A percentile compares a stretch with the other conserved stretches of the same genome.
Evolutionary conservation across 2,888 invertebrate species (phyloP).

Genomic region (Drosophila paucipuncta): DNA sequence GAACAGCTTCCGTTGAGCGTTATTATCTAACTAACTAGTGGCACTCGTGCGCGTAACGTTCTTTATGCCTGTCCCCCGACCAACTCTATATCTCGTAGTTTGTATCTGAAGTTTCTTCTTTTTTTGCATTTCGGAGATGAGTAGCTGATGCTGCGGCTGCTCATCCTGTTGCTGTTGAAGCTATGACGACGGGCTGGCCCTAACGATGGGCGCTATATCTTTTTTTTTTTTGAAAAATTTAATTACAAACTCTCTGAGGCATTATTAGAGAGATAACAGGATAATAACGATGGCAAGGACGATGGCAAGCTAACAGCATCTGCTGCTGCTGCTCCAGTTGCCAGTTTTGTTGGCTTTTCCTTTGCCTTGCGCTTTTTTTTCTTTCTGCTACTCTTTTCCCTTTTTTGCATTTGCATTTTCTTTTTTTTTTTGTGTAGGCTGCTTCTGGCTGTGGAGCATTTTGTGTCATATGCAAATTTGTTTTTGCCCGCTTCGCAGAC

Average conservation of each 20-base stretch:
- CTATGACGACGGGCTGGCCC: slow-evolving; percentile 26
- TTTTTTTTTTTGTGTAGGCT: slow-evolving; percentile 45
- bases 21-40: slow-evolving; percentile 81
- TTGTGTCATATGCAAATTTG: slow-evolving; percentile 71
- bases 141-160: slow-evolving; percentile 33
- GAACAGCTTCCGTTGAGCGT: slow-evolving; percentile 78
- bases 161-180: slow-evolving; percentile 28
- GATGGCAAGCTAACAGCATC: slow-evolving; percentile 59
- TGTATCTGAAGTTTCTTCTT: slow-evolving; percentile 41
- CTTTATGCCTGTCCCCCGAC: slow-evolving; percentile 52
- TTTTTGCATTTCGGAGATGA: slow-evolving; percentile 41
- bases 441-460: slow-evolving; percentile 51
- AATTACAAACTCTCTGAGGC: slow-evolving; percentile 82
- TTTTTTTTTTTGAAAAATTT: slow-evolving; percentile 77
- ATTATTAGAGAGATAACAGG: slow-evolving; percentile 82
- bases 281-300: slow-evolving; percentile 81
- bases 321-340: slow-evolving; percentile 61
- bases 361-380: slow-evolving; percentile 34
- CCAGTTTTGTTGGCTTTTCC: slow-evolving; percentile 44
- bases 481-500: slow-evolving; percentile 54
- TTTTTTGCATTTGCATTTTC: slow-evolving; percentile 14
- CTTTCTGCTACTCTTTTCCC: slow-evolving; percentile 30
- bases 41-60: slow-evolving; percentile 80
- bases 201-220: slow-evolving; percentile 53
- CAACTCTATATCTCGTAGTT: slow-evolving; percentile 33